These are phyloP conservation scores for Diacarnus erythraeanus DNA, from an alignment of 37 sponge, comb jelly and placozoan genomes.

Conservation along the genomic window DNA sequence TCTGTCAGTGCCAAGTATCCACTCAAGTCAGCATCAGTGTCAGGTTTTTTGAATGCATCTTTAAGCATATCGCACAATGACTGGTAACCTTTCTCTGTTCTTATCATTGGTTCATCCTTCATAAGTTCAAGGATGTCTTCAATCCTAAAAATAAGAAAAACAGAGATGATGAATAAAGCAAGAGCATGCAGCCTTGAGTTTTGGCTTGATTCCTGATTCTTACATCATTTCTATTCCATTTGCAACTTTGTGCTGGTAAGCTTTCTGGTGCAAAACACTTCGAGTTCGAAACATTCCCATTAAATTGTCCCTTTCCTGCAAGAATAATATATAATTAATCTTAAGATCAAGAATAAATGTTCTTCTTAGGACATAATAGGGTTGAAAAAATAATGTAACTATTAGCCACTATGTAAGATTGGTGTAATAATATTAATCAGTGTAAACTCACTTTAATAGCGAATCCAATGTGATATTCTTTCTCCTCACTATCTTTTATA, in stretches of 20 bases:
- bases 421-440: no score
- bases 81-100: background rate
- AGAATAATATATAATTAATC: no score
- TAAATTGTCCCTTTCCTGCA: constrained; percentile 20
- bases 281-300: constrained; percentile 28
- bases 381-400: no score
- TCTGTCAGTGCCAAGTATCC: background rate
- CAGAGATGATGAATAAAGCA: background rate
- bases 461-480: background rate
- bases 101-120: background rate
- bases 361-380: no score
- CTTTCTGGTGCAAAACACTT: constrained; percentile 11
- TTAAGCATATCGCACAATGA: no score
- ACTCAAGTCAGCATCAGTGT: background rate
- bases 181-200: no score
- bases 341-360: no score
- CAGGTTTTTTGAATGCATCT: background rate
- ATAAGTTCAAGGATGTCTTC: background rate
- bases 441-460: background rate
- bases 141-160: no score
- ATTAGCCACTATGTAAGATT: no score
- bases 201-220: no score
- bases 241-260: constrained; percentile 14
- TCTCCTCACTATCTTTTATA: background rate
- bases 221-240: constrained; percentile 21